Base-by-base conservation (phyloP, 2,797 vertebrate species). In the Martes flavigula region DNA sequence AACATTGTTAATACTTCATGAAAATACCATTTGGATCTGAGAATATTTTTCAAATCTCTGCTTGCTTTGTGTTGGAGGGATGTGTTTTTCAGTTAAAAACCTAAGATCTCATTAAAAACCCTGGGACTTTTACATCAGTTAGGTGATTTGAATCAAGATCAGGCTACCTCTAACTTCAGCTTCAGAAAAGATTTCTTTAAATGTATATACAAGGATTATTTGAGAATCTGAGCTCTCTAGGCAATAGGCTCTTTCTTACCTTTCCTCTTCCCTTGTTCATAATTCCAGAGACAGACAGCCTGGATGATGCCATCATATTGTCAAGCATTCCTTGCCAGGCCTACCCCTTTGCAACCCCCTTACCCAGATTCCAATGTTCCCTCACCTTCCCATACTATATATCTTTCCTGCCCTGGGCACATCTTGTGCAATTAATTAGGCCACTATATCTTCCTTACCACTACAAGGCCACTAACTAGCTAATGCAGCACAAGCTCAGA, bases 131-230 rank as follows among this genome's bases (percentile, higher is more conserved):
- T 90, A 77, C 46, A 75, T 51, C 18, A 40, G 58, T 38, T 56
- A 48, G 68, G 40, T 91, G 79, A 75, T 83, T 92, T 64, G 51
- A 95, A 83, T 84, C 7, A 92, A 96, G 87, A 56, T 88, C 83
- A 64, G 54, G 27, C 18, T 87, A 88, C 86, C 32, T 35, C 32
- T 18, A 81, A 70, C 46, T 93, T 96, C 7, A 83, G 15, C 51
- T 93, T 62, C 66, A 58, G 60, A 89, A 90, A 72, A 30, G 3
- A 68, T 70, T 81, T 96, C 35, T 81, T 77, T 79, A 79, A 94
- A 58, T 38, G 10, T 56, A 77, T 72, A 5, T 40, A 27, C n/a
- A 81, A 84, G 30, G 3, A 2, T 73, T 89, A 64, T 81, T 46
- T 32, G 43, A 82, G 48, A 73, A n/a, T 75, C 27, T 68, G 48